Evolutionary conservation across 2,797 vertebrate genomes (phyloP), one percentile per base, ranked within the genome.

Genomic region (Psittacula derbiana): DNA sequence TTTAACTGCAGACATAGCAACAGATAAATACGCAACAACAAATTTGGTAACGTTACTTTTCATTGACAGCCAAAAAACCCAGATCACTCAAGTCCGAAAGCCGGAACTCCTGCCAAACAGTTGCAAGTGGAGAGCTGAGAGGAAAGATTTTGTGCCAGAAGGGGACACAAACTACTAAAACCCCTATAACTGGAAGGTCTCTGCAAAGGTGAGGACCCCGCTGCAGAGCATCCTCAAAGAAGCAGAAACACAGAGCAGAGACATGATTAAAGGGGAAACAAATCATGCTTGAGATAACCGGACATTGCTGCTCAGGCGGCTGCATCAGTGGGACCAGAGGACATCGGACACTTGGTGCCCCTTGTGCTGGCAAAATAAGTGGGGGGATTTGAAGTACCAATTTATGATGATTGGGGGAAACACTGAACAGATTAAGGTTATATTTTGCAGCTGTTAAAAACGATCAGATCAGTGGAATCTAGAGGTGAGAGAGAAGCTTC

Each of bases 1-100:
- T 94, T 89, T 89, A 89, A 58, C 90, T 93, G 83, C 91, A 97
- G 94, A 95, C 92, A 80, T 86, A 94, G 93, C 92, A 97, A 95
- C 95, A 96, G 94, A 97, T 95, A 96, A 96, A 95, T 96, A 91
- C 5, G 12, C 60, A 30, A 57, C 1, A 24, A 86, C 81, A 93
- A 85, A 97, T 95, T 92, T 96, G 92, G 93, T 95, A 95, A 95
- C 87, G 70, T 46, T 93, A 71, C 49, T 93, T 94, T 93, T 94
- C 96, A 92, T 80, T 95, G 96, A 95, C 3, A 2, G 88, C 75
- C 92, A 88, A 90, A 92, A 95, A 55, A 6, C 40, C 40, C 47
- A 72, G 75, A 91, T 96, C 76, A 62, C 87, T 93, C 6, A 28
- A 95, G 86, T 86, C 57, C 66, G 44, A 80, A 86, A 86, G 46